Percentiles rank a stretch among this genome's conserved stretches.
Evolutionary conservation across 2,888 invertebrate species (phyloP).

Genomic region (Cheilosia impressa): DNA sequence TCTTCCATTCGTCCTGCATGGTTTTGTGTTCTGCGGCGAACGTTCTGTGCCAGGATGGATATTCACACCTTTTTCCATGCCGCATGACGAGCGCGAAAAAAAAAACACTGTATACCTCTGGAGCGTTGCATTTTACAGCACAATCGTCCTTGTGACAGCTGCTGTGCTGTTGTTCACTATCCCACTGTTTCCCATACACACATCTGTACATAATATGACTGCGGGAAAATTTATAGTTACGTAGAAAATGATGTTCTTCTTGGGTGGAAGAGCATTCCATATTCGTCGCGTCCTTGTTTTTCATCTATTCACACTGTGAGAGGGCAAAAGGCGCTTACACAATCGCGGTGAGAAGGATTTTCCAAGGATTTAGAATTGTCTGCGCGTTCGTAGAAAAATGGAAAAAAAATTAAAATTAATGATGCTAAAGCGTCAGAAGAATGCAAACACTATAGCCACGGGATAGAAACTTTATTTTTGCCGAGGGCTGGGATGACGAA

Average conservation of each 20-base stretch:
- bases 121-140: slow-evolving; percentile 32
- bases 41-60: slow-evolving; percentile 5
- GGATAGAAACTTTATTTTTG: slow-evolving; percentile 26
- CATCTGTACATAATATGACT: neutral
- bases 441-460: slow-evolving; percentile 49
- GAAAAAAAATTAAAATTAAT: slow-evolving; percentile 45
- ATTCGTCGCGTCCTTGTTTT: slow-evolving; percentile 40
- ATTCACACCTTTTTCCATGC: slow-evolving; percentile 27
- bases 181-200: neutral
- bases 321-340: slow-evolving; percentile 29
- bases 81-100: slow-evolving; percentile 19
- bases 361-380: slow-evolving; percentile 47
- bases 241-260: slow-evolving; percentile 17
- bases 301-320: slow-evolving; percentile 14
- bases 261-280: slow-evolving; percentile 22
- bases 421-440: slow-evolving; percentile 38
- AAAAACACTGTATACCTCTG: neutral
- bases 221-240: slow-evolving; percentile 49
- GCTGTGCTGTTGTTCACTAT: slow-evolving; percentile 11
- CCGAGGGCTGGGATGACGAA: slow-evolving; percentile 1
- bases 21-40: slow-evolving; percentile 1
- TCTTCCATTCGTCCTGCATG: slow-evolving; percentile 2
- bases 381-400: slow-evolving; percentile 1
- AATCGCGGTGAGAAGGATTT: slow-evolving; percentile 55
- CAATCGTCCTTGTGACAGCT: slow-evolving; percentile 60